Evolutionary conservation across 2,113 vertebrate species (phyloP).

Genomic region (Junco hyemalis): DNA sequence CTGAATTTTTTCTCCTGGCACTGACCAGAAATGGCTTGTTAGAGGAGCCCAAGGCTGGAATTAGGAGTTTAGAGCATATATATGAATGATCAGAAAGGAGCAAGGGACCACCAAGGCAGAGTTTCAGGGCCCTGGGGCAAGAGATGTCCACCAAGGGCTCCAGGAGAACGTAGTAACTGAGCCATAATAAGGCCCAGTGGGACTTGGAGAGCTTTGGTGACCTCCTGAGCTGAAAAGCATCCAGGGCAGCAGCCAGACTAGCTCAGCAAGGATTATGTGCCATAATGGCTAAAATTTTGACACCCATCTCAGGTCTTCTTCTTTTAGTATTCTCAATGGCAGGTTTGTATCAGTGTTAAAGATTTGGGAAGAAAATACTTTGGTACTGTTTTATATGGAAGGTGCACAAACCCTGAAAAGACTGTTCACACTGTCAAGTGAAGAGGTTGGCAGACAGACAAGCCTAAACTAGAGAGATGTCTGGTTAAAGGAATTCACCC

Average conservation of each 20-base stretch:
- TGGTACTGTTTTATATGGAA: background rate
- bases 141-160: background rate
- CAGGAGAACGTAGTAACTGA: fast-evolving
- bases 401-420: background rate
- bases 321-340: background rate
- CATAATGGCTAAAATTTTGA: background rate
- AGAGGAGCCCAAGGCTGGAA: background rate
- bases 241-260: background rate
- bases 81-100: background rate
- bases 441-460: background rate
- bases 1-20: background rate
- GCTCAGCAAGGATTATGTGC: background rate
- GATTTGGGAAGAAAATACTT: background rate
- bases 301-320: background rate
- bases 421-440: background rate
- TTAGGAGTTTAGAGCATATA: background rate
- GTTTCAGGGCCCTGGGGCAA: background rate
- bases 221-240: background rate
- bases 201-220: background rate
- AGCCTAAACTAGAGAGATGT: background rate
- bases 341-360: background rate
- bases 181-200: background rate
- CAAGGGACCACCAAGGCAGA: background rate
- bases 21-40: background rate
- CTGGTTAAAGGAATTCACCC: background rate